These are phyloP conservation scores for Pleuronectes platessa DNA, from an alignment of 2,113 vertebrate genomes.

Conservation along the genomic window DNA sequence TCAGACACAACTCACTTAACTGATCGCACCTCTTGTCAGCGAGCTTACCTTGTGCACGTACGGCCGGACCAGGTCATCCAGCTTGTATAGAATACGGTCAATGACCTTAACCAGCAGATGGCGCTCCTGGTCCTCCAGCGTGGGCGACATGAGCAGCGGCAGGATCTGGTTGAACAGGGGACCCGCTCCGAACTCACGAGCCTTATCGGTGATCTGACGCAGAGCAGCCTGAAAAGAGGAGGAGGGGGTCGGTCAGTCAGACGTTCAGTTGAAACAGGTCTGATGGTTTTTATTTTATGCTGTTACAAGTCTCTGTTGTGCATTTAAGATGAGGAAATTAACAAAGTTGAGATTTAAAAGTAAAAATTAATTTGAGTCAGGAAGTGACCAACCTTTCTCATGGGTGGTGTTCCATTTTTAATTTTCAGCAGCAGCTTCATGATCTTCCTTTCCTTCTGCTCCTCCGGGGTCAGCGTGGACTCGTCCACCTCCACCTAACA, in stretches of 20 bases:
- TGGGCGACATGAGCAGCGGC: conserved; percentile 97
- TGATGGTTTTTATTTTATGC: too few species aligned
- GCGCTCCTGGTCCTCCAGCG: conserved; percentile 97
- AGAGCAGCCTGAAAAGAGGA: conserved; percentile 88
- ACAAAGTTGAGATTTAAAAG: too few species aligned
- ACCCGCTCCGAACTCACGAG: conserved; percentile 96
- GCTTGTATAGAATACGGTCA: conserved; percentile 97
- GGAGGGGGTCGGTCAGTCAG: not conserved
- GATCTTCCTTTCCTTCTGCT: conserved; percentile 99
- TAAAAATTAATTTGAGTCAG: not conserved
- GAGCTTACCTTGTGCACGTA: conserved; percentile 95
- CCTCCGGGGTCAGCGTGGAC: conserved; percentile 96
- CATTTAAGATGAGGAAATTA: too few species aligned
- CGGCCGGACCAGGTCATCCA: conserved; percentile 96
- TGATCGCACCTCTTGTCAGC: fast-evolving
- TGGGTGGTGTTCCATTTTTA: conserved; percentile 98
- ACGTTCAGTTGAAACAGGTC: too few species aligned
- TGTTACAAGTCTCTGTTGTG: too few species aligned
- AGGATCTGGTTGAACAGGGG: conserved; percentile 98
- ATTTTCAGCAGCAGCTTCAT: conserved; percentile 99
- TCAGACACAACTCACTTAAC: not conserved
- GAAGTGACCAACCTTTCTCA: conserved; percentile 90
- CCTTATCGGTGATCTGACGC: conserved; percentile 98
- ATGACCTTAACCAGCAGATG: conserved; percentile 99
- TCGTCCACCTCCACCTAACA: conserved; percentile 97